Conservation (phyloP, 2,797 vertebrate genomes). For the Spinus olivaceus region DNA sequence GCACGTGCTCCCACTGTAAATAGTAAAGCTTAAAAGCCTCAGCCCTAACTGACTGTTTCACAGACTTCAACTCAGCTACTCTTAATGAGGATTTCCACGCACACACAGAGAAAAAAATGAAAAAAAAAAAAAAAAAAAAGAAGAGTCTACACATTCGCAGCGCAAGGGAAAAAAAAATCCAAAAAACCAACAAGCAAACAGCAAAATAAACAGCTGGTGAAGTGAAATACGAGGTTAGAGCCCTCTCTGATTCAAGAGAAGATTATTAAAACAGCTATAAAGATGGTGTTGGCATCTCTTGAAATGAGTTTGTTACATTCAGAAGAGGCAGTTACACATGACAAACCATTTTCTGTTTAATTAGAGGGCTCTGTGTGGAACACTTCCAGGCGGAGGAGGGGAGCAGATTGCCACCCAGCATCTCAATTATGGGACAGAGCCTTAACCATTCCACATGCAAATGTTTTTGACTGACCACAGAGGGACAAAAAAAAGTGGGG, state of each 20-base stretch:
- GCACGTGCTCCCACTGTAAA: slow-evolving; percentile 67
- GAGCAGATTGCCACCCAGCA: slow-evolving; percentile 68
- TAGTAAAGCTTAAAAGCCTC: slow-evolving; percentile 25
- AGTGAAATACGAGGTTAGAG: slow-evolving; percentile 60
- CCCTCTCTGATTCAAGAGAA: slow-evolving; percentile 60
- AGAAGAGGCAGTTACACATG: slow-evolving; percentile 66
- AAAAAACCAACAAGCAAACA: not conserved
- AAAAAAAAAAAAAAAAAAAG: not conserved
- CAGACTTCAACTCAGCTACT: slow-evolving; percentile 32
- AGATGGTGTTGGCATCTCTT: slow-evolving; percentile 64
- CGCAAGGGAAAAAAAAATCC: not conserved
- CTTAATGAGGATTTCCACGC: slow-evolving; percentile 64
- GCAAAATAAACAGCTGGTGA: slow-evolving; percentile 46
- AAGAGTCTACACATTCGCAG: not conserved
- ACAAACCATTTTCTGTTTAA: slow-evolving; percentile 73
- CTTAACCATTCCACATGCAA: slow-evolving; percentile 37
- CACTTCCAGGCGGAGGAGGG: slow-evolving; percentile 72
- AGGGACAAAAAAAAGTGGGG: not conserved
- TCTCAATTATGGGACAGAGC: slow-evolving; percentile 63
- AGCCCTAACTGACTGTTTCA: not conserved
- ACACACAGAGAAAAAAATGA: not conserved
- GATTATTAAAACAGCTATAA: slow-evolving; percentile 63
- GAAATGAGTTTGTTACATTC: slow-evolving; percentile 69
- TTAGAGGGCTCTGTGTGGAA: slow-evolving; percentile 73
- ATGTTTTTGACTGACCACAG: slow-evolving; percentile 43